Conservation (phyloP, 2,888 invertebrate genomes). For the Monoplex corrugatus region DNA sequence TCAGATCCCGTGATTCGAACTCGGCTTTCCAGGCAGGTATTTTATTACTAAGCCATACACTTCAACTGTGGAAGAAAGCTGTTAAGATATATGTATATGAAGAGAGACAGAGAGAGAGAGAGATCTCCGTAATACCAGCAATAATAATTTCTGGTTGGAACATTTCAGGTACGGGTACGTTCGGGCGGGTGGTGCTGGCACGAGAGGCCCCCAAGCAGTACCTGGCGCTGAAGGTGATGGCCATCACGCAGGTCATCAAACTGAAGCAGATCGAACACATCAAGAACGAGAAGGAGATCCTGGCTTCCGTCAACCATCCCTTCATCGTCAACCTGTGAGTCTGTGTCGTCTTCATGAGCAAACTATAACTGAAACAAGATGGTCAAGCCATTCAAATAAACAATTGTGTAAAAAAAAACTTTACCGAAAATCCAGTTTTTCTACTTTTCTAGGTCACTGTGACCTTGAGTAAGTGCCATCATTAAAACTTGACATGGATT, state of each 20-base stretch:
- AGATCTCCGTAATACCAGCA: background rate
- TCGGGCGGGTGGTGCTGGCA: conserved; percentile 95
- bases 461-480: too few relatives aligned
- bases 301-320: conserved; percentile 91
- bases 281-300: conserved; percentile 96
- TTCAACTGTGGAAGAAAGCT: too few relatives aligned
- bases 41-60: too few relatives aligned
- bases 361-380: background rate
- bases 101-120: background rate
- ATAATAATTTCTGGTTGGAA: background rate
- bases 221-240: conserved; percentile 95
- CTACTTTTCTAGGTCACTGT: too few relatives aligned
- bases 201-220: conserved; percentile 82
- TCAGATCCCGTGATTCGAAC: background rate
- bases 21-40: too few relatives aligned
- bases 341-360: conserved; percentile 25
- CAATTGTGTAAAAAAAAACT: background rate
- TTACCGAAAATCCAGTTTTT: background rate
- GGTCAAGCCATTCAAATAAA: too few relatives aligned
- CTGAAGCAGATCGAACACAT: conserved; percentile 95
- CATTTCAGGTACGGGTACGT: conserved; percentile 90
- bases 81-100: background rate
- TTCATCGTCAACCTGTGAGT: conserved; percentile 97
- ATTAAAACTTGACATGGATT: too few relatives aligned
- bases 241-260: conserved; percentile 95